Conservation (phyloP, 2,888 invertebrate genomes). For the Tipula helvola region DNA sequence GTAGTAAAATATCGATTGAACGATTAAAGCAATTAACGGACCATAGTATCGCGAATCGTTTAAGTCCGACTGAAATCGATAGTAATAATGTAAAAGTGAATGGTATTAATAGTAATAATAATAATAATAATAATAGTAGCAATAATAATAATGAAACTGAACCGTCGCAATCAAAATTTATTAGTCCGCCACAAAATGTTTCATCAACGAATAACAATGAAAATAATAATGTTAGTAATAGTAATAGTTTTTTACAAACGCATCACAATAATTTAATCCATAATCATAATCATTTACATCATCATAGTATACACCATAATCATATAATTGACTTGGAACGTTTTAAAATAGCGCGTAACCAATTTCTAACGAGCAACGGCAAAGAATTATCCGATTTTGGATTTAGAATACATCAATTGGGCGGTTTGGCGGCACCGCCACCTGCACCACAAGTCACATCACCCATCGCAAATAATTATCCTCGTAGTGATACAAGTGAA, state of each 20-base stretch:
- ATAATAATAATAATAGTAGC: not conserved
- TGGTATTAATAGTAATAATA: conserved; percentile 7
- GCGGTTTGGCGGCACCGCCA: conserved; percentile 26
- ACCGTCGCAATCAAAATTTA: conserved; percentile 16
- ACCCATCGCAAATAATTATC: conserved; percentile 28
- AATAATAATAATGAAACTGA: not conserved
- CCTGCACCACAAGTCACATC: not conserved
- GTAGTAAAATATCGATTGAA: conserved; percentile 31
- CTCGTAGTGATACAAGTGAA: conserved; percentile 35
- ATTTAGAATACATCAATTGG: conserved; percentile 35
- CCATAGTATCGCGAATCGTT: conserved; percentile 25
- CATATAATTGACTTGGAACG: conserved; percentile 30
- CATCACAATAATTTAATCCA: not conserved
- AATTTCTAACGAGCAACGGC: conserved; percentile 17
- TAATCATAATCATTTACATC: not conserved
- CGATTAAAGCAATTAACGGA: conserved; percentile 33
- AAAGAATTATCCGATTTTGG: conserved; percentile 35
- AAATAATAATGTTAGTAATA: not conserved
- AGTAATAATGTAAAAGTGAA: conserved; percentile 9
- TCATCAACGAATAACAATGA: conserved; percentile 12
- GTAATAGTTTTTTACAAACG: not conserved
- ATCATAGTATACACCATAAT: not conserved
- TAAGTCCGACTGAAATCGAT: conserved; percentile 26
- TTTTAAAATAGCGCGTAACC: conserved; percentile 28
- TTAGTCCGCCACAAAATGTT: conserved; percentile 17